Conservation (phyloP, 2,888 invertebrate genomes). For the Volucella zonaria region DNA sequence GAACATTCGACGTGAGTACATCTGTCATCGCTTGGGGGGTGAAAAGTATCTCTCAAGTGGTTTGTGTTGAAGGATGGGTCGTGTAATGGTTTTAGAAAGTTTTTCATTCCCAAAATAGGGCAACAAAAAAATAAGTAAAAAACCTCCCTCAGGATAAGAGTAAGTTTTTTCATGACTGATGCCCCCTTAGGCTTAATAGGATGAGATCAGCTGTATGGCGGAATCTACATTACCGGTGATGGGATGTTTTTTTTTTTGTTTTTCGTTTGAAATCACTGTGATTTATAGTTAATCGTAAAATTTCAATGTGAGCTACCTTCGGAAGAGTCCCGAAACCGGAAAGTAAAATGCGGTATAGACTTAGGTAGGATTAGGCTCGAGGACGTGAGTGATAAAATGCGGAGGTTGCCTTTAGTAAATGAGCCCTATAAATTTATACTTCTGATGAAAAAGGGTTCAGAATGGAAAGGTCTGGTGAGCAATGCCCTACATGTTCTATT, state of each 20-base stretch:
- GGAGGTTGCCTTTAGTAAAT: constrained; percentile 1
- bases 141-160: not conserved
- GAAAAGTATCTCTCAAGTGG: constrained; percentile 38
- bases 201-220: constrained; percentile 8
- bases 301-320: constrained; percentile 7
- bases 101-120: constrained; percentile 22
- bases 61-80: constrained; percentile 17
- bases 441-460: not conserved
- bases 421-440: constrained; percentile 18
- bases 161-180: not conserved
- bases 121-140: constrained; percentile 4
- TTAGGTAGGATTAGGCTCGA: not conserved
- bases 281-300: constrained; percentile 43
- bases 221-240: not conserved
- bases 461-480: not conserved
- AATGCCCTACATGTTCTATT: no score
- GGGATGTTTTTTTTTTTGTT: not conserved
- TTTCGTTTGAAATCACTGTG: constrained; percentile 13
- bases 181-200: not conserved
- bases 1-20: constrained; percentile 46
- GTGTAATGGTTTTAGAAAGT: constrained; percentile 10
- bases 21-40: constrained; percentile 34
- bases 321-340: not conserved
- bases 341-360: not conserved
- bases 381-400: constrained; percentile 1